phyloP scores from a whole-genome alignment of 2,888 invertebrate species.

The Microchrysa polita region DNA sequence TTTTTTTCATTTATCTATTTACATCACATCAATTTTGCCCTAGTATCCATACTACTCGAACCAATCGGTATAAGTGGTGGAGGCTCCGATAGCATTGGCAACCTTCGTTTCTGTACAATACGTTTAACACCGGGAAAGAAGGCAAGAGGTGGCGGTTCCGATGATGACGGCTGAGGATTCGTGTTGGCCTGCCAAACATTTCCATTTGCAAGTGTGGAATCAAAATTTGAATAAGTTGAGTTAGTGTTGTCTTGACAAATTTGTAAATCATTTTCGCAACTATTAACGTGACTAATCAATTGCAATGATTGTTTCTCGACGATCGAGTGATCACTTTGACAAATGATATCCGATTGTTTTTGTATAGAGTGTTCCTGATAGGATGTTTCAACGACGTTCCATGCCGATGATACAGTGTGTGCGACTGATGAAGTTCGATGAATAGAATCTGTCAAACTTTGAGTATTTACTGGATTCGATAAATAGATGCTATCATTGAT shows the following conservation, averaged over 20 bases:
- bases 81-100: slow-evolving; percentile 53
- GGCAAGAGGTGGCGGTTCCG: slow-evolving; percentile 54
- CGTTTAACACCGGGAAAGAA: slow-evolving; percentile 53
- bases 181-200: neutral
- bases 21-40: neutral
- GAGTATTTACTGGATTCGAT: slow-evolving; percentile 50
- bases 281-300: neutral
- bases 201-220: neutral
- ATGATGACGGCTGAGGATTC: slow-evolving; percentile 12
- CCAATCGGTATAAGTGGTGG: slow-evolving; percentile 54
- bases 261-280: no score
- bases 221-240: neutral
- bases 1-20: neutral
- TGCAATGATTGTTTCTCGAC: neutral
- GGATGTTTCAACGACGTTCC: neutral
- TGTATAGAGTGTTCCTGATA: neutral
- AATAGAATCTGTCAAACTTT: slow-evolving; percentile 40
- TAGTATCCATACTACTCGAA: slow-evolving; percentile 13
- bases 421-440: neutral
- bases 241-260: neutral
- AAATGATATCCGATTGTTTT: neutral
- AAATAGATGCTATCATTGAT: slow-evolving; percentile 54
- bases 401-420: neutral
- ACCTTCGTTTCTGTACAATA: slow-evolving; percentile 51
- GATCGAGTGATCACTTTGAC: neutral